phyloP scores from a whole-genome alignment of 2,888 invertebrate genomes.

The Acronicta aceris region DNA sequence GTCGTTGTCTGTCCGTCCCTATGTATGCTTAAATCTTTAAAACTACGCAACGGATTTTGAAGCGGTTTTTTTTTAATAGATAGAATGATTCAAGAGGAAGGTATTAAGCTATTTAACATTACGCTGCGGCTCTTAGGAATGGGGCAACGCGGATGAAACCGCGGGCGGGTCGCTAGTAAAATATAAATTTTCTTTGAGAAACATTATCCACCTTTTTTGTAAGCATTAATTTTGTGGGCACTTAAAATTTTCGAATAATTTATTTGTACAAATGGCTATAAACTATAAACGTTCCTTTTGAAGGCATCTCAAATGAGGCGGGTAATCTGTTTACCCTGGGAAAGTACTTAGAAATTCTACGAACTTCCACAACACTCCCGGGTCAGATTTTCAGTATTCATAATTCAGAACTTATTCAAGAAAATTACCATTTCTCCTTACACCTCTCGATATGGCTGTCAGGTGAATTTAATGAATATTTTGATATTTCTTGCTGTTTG shows the following conservation, averaged over 20 bases:
- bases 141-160: no score
- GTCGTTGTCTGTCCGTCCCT: no score
- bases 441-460: conserved; percentile 36
- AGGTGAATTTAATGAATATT: not conserved
- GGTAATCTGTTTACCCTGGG: conserved; percentile 43
- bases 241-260: not conserved
- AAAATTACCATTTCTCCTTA: conserved; percentile 50
- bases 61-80: no score
- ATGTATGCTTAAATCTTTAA: no score
- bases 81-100: no score
- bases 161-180: no score
- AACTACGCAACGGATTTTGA: no score
- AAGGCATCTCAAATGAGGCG: conserved; percentile 29
- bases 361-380: conserved; percentile 41
- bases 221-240: not conserved
- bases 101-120: no score
- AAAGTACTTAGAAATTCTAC: conserved; percentile 36
- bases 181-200: no score
- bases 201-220: no score
- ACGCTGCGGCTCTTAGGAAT: no score
- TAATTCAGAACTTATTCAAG: conserved; percentile 56
- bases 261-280: conserved; percentile 14
- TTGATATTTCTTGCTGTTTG: no score
- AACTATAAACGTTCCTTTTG: conserved; percentile 26
- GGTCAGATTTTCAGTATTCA: conserved; percentile 57